Conservation (phyloP, 2,113 vertebrate species). For the Antigone vipio region DNA sequence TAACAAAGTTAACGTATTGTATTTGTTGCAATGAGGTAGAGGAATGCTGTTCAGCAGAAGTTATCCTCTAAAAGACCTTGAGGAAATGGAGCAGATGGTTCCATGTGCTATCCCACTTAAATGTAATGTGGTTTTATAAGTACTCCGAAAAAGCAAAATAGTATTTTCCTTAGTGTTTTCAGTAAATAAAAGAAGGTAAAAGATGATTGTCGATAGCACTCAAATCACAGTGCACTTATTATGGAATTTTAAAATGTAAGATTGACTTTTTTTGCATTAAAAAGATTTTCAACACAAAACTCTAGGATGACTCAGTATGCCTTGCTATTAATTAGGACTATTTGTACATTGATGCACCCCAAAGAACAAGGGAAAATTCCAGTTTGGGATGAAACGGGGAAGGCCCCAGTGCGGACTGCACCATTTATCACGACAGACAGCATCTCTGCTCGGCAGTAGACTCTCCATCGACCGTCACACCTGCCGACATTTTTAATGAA, state of each 20-base stretch:
- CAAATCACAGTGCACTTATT: not conserved
- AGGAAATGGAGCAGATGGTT: slow-evolving; percentile 53
- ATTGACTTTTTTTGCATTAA: not conserved
- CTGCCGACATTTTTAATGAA: not conserved
- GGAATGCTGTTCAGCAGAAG: not conserved
- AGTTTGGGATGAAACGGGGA: not conserved
- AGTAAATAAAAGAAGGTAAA: not conserved
- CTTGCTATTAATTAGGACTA: not conserved
- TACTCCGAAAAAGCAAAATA: not conserved
- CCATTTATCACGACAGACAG: not conserved
- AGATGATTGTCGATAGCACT: not conserved
- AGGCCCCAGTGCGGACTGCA: not conserved
- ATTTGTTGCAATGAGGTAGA: not conserved
- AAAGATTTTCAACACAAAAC: not conserved
- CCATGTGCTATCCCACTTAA: not conserved
- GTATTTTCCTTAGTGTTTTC: not conserved
- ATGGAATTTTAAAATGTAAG: not conserved
- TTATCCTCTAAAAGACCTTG: slow-evolving; percentile 51
- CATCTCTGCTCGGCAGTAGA: not conserved
- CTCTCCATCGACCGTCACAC: not conserved
- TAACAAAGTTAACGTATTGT: not conserved
- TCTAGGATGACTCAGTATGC: not conserved
- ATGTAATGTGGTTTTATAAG: slow-evolving; percentile 13
- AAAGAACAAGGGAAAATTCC: not conserved
- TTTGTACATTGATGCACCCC: accelerated